Conservation (phyloP, 2,113 vertebrate genomes). For the Vidua chalybeata region DNA sequence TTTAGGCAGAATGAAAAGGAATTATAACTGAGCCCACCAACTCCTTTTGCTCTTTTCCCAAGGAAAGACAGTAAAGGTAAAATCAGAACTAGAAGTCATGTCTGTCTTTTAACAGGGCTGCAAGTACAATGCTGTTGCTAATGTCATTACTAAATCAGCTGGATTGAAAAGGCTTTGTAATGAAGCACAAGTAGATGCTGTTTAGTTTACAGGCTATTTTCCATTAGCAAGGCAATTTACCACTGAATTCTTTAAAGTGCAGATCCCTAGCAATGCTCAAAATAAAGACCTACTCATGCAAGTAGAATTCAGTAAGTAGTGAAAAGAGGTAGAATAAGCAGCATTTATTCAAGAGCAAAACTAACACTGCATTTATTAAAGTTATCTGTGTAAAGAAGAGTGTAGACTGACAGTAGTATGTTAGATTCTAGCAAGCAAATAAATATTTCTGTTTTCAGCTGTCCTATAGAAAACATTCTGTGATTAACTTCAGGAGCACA, state of each 20-base stretch:
- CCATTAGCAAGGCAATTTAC: slow-evolving; percentile 18
- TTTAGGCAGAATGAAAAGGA: not conserved
- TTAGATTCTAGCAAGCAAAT: not conserved
- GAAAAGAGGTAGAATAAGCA: not conserved
- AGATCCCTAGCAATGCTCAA: not conserved
- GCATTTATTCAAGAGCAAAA: not conserved
- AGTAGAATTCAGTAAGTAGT: not conserved
- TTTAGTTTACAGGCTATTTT: slow-evolving; percentile 20
- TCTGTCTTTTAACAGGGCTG: not conserved
- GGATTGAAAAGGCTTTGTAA: slow-evolving; percentile 22
- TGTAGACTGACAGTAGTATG: not conserved
- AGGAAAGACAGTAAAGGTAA: not conserved
- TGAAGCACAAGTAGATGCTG: not conserved
- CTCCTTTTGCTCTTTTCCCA: not conserved
- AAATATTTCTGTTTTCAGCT: not conserved
- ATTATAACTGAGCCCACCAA: not conserved
- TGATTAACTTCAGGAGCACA: not conserved
- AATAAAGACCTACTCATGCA: not conserved
- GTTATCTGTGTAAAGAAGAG: not conserved
- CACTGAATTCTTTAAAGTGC: not conserved
- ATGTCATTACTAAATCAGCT: not conserved
- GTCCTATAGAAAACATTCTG: not conserved
- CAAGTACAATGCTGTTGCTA: not conserved
- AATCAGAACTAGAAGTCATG: not conserved
- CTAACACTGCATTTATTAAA: not conserved